These are phyloP conservation scores for human (Homo sapiens) DNA, from an alignment of 2,113 vertebrate species.

Conservation along the genomic window DNA sequence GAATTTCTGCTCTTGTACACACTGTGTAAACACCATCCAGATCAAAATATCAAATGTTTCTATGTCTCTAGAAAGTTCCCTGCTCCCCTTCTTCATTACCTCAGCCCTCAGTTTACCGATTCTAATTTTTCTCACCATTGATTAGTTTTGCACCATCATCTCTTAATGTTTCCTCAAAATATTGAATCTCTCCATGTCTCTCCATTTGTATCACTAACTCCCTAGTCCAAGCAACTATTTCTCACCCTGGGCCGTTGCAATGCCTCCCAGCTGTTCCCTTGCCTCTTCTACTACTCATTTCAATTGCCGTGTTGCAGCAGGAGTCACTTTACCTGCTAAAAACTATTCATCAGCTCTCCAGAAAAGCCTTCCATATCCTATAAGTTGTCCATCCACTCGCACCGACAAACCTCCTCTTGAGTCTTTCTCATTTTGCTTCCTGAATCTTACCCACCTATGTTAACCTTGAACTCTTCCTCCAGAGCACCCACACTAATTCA, in stretches of 20 bases:
- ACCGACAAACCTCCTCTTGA: background rate
- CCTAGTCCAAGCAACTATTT: background rate
- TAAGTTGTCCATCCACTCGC: accelerated
- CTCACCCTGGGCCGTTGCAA: background rate
- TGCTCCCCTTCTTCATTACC: no score
- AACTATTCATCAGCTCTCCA: background rate
- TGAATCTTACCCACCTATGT: no score
- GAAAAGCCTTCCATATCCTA: background rate
- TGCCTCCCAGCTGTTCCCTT: no score
- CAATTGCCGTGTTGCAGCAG: background rate
- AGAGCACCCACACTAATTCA: background rate
- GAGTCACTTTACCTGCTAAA: background rate
- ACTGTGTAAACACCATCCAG: background rate
- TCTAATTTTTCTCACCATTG: background rate
- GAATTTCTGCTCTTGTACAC: background rate
- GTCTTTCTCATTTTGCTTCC: background rate
- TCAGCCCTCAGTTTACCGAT: background rate
- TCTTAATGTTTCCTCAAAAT: background rate
- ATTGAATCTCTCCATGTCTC: background rate
- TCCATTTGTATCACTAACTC: background rate
- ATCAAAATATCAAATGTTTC: background rate
- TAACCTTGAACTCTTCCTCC: background rate
- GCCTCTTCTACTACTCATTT: background rate
- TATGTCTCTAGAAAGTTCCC: background rate
- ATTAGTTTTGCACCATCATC: background rate